Base-by-base conservation (phyloP, 2,797 vertebrate genomes). In the Sebastes paucispinis region DNA sequence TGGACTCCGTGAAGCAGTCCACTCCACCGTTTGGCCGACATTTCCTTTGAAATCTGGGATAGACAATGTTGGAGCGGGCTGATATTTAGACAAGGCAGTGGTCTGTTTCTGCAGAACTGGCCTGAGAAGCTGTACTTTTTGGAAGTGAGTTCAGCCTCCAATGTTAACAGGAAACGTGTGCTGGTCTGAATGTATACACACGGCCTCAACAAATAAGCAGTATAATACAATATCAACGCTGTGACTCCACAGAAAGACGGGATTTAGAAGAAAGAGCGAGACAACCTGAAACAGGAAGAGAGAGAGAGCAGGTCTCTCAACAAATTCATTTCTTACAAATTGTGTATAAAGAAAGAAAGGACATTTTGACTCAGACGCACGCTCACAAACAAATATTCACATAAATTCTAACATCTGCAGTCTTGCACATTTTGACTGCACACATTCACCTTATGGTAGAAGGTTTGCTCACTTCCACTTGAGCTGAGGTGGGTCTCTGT, bases 131-230 rank as follows among this genome's bases (percentile, higher is more conserved):
- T 92, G 80, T 93, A 79, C 90, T 94, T 91, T 93, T 92, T 93
- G 88, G 89, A 92, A 84, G 86, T 69, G 75, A 87, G 70, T 78
- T 85, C 72, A 79, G 86, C 71, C 83, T 92, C 89, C 88, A 91
- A 92, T 73, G 88, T 94, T 93, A 94, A 94, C 93, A 95, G 94
- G 93, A 94, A 94, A 92, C 25, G 82, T 93, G 91, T 82, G 82
- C 88, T 89, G 85, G 84, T 73, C 86, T 82, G 87, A 92, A 94
- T 90, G 90, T 93, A 92, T 93, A 94, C 91, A 94, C 86, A 80
- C 20, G 67, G 85, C 80, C 89, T 95, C 87, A 85, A 94, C 90
- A 94, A 95, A 95, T 93, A 94, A 93, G 91, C 93, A 88, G 70
- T 74, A 89, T 88, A 88, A 90, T 90, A 89, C 91, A 91, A 91